Percentiles rank a stretch among this genome's conserved stretches.
phyloP scores from a whole-genome alignment of 2,113 vertebrate species.

The Bagarius yarrelli region DNA sequence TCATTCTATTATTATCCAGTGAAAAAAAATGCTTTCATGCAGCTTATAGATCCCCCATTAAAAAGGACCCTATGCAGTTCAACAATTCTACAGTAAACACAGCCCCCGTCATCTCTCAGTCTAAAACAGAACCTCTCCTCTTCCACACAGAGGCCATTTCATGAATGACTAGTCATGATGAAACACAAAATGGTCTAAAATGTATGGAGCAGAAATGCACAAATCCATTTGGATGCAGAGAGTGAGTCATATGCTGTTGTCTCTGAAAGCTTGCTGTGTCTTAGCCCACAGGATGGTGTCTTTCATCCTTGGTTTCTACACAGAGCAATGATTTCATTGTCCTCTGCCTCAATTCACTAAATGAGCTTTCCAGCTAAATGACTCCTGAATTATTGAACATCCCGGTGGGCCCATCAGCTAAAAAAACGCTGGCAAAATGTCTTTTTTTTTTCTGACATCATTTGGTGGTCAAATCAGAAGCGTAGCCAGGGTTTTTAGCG shows the following conservation, averaged over 20 bases:
- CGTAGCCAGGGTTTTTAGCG: too few species aligned
- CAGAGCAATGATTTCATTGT: constrained; percentile 47
- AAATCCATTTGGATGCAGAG: constrained; percentile 32
- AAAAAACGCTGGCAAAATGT: constrained; percentile 1
- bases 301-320: constrained; percentile 15
- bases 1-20: constrained; percentile 30
- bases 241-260: constrained; percentile 20
- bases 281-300: constrained; percentile 33
- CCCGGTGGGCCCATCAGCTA: constrained; percentile 9
- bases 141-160: constrained; percentile 42
- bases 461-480: constrained; percentile 7
- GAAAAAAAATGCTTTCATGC: constrained; percentile 16
- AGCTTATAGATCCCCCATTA: not conserved
- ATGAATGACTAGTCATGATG: constrained; percentile 25
- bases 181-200: constrained; percentile 44
- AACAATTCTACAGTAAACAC: not conserved
- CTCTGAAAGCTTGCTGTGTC: constrained; percentile 29
- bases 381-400: constrained; percentile 52
- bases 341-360: constrained; percentile 52
- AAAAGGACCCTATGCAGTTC: not conserved
- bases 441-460: not conserved
- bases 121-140: constrained; percentile 16
- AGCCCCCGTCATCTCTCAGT: constrained; percentile 20
- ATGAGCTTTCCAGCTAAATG: constrained; percentile 52
- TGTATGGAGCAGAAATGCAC: constrained; percentile 35